A percentile compares a stretch with the other conserved stretches of the same genome.
These are phyloP conservation scores for Escarpia spicata DNA, from an alignment of 2,888 invertebrate species.

Conservation along the genomic window DNA sequence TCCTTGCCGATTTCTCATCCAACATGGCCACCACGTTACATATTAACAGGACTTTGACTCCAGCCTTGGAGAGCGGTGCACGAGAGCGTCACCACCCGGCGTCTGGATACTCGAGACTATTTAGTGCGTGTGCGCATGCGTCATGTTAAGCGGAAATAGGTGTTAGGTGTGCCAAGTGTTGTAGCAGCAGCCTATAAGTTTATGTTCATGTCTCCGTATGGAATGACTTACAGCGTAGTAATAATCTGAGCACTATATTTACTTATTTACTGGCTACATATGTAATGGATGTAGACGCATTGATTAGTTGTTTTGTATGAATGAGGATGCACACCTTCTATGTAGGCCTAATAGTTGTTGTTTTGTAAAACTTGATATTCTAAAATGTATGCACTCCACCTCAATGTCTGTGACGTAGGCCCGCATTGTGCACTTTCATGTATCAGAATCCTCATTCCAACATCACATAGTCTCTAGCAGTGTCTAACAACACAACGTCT, in stretches of 20 bases:
- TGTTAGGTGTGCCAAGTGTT: neutral
- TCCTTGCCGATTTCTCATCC: neutral
- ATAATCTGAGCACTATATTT: too few relatives aligned
- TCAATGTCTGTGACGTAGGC: too few relatives aligned
- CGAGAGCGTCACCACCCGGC: neutral
- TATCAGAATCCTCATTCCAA: too few relatives aligned
- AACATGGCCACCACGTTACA: neutral
- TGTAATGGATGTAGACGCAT: too few relatives aligned
- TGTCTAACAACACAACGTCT: too few relatives aligned
- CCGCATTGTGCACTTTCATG: too few relatives aligned
- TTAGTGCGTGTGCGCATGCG: constrained; percentile 16
- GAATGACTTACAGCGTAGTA: too few relatives aligned
- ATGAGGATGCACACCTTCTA: neutral
- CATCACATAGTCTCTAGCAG: too few relatives aligned
- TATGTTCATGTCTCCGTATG: too few relatives aligned
- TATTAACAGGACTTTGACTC: constrained; percentile 6
- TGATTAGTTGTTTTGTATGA: too few relatives aligned
- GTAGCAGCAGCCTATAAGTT: neutral
- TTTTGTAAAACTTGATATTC: neutral
- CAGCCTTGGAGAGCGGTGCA: constrained; percentile 3
- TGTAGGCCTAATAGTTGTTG: neutral
- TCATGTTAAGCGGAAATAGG: neutral
- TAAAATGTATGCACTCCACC: neutral
- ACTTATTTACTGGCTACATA: too few relatives aligned
- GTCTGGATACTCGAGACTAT: neutral